Percentiles rank a stretch among this genome's conserved stretches.
These are phyloP conservation scores for Chrysolina haemoptera DNA, from an alignment of 2,888 invertebrate species.

Conservation along the genomic window DNA sequence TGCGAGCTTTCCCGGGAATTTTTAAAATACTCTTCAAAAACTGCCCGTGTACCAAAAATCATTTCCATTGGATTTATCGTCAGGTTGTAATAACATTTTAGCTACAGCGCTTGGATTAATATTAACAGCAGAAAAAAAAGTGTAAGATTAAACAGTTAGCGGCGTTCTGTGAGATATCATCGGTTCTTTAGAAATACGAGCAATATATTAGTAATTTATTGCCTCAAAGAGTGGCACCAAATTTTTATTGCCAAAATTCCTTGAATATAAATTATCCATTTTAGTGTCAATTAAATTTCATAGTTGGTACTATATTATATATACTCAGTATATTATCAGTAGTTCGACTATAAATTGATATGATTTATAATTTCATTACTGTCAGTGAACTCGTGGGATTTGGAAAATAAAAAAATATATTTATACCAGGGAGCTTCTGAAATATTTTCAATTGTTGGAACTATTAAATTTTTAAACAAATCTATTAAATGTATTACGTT, in stretches of 20 bases:
- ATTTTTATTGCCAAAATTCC: slow-evolving; percentile 30
- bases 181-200: slow-evolving; percentile 11
- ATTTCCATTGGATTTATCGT: too few relatives aligned
- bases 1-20: too few relatives aligned
- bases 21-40: too few relatives aligned
- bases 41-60: too few relatives aligned
- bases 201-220: slow-evolving; percentile 10
- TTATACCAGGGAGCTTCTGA: neutral
- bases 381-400: slow-evolving; percentile 12
- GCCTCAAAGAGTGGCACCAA: slow-evolving; percentile 5
- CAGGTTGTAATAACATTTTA: too few relatives aligned
- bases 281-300: slow-evolving; percentile 30
- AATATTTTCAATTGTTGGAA: neutral
- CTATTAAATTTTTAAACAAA: too few relatives aligned
- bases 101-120: too few relatives aligned
- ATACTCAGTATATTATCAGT: slow-evolving; percentile 13
- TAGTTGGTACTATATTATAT: slow-evolving; percentile 5
- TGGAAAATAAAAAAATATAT: neutral
- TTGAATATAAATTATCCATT: slow-evolving; percentile 26
- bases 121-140: neutral
- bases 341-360: slow-evolving; percentile 26
- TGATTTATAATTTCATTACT: slow-evolving; percentile 32
- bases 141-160: slow-evolving; percentile 2
- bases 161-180: neutral
- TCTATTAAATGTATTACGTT: too few relatives aligned